phyloP scores from a whole-genome alignment of 2,113 vertebrate genomes.

The Neogale vison region DNA sequence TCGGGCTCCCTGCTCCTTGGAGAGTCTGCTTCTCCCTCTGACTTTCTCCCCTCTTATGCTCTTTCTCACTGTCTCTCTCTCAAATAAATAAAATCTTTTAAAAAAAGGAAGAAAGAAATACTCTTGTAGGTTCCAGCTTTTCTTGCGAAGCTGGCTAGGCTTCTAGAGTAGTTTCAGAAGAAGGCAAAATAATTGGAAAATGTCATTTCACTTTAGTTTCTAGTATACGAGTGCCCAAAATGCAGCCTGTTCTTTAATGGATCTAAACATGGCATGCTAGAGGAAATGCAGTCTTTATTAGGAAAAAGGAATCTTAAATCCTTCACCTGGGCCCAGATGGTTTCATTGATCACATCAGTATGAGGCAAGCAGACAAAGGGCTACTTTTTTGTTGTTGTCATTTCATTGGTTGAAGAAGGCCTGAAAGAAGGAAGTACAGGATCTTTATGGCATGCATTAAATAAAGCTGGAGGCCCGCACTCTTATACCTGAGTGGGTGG shows the following conservation, averaged over 20 bases:
- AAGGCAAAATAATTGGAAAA: background rate
- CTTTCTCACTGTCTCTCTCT: no score
- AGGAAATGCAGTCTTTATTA: background rate
- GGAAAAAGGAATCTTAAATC: background rate
- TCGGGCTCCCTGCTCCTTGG: no score
- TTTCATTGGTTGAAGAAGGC: slow-evolving; percentile 60
- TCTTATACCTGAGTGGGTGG: slow-evolving; percentile 77
- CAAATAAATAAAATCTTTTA: no score
- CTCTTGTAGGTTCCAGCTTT: background rate
- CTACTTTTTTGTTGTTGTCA: slow-evolving; percentile 59
- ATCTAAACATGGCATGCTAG: background rate
- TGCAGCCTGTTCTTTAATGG: background rate
- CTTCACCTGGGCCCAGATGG: slow-evolving; percentile 26
- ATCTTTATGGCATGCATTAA: slow-evolving; percentile 69
- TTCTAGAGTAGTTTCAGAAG: slow-evolving; percentile 30
- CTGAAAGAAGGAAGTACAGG: slow-evolving; percentile 54
- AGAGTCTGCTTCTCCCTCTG: no score
- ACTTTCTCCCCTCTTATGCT: no score
- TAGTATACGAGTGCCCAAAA: background rate
- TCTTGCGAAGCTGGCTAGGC: slow-evolving; percentile 28
- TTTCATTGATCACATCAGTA: slow-evolving; percentile 36
- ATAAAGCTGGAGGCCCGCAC: slow-evolving; percentile 65
- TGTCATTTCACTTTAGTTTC: background rate
- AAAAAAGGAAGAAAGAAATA: background rate
- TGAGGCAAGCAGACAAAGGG: slow-evolving; percentile 27